Conservation (phyloP, 1,140 invertebrate species). For the Atta cephalotes region DNA sequence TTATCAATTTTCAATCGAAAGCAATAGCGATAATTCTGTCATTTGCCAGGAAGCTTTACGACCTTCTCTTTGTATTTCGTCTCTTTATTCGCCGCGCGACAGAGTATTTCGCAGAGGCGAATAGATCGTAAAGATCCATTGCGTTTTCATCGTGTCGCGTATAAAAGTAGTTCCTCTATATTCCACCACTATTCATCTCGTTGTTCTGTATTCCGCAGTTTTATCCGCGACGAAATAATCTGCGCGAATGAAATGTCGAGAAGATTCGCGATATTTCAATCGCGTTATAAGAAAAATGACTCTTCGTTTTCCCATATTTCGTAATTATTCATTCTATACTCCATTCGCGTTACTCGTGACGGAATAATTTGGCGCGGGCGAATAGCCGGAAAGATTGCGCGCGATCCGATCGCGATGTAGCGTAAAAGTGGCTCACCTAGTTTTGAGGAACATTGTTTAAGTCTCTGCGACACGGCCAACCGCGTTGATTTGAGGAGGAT, state of each 20-base stretch:
- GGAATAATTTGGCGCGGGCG: constrained; percentile 41
- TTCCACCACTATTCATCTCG: neutral
- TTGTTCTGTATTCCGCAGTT: neutral
- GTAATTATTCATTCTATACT: constrained; percentile 22
- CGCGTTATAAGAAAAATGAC: neutral
- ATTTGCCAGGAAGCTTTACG: constrained; percentile 3
- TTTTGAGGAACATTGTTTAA: constrained; percentile 58
- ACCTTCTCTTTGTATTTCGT: neutral
- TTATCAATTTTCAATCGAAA: constrained; percentile 5
- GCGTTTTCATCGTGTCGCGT: constrained; percentile 15
- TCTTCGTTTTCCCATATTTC: neutral
- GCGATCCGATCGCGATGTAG: constrained; percentile 41
- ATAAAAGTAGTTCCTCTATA: neutral
- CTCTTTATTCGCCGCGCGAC: neutral
- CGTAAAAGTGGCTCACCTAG: constrained; percentile 61
- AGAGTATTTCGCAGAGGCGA: constrained; percentile 21
- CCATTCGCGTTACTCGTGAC: neutral
- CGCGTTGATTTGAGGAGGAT: constrained; percentile 59
- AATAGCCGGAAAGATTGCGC: constrained; percentile 53
- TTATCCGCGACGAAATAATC: constrained; percentile 37
- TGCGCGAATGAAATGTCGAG: neutral
- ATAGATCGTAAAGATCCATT: constrained; percentile 20
- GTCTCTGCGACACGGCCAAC: constrained; percentile 47
- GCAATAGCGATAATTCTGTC: constrained; percentile 22
- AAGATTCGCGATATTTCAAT: neutral